A percentile compares a stretch with the other conserved stretches of the same genome.
Evolutionary conservation across 2,888 invertebrate species (phyloP).

Genomic region (Scaptomyza cyrtandrae): DNA sequence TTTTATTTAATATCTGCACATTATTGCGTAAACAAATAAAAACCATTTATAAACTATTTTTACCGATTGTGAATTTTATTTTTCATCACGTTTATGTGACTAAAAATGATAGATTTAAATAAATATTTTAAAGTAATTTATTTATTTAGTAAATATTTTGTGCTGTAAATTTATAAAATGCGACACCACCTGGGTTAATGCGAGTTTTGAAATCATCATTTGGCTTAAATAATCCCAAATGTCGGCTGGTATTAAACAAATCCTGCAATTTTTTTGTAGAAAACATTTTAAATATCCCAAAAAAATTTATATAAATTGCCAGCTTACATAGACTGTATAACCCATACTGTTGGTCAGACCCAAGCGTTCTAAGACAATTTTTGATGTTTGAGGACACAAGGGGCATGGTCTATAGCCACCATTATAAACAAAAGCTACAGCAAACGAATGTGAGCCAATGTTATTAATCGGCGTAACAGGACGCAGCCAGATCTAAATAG

Average conservation of each 20-base stretch:
- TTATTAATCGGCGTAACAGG: conserved; percentile 82
- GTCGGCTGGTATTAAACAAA: conserved; percentile 54
- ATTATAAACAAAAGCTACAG: conserved; percentile 83
- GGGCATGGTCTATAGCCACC: conserved; percentile 44
- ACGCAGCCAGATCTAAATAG: conserved; percentile 83
- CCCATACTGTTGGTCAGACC: conserved; percentile 79
- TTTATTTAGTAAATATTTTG: conserved; percentile 21
- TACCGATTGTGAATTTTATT: neutral
- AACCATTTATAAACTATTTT: neutral
- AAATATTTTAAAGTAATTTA: neutral
- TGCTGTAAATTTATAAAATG: conserved; percentile 70
- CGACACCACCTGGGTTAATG: conserved; percentile 73
- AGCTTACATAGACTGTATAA: conserved; percentile 76
- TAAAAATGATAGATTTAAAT: neutral
- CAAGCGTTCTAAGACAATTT: conserved; percentile 77
- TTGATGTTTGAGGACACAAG: conserved; percentile 80
- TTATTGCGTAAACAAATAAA: neutral
- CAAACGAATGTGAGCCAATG: conserved; percentile 83
- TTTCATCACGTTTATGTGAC: neutral
- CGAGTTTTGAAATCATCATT: conserved; percentile 59
- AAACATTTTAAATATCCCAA: neutral
- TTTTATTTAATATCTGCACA: neutral
- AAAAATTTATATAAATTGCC: neutral
- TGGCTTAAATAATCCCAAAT: conserved; percentile 35
- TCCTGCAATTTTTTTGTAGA: conserved; percentile 45